Evolutionary conservation across 2,888 invertebrate genomes (phyloP), one percentile per base, ranked within the genome.

Genomic region (Pteria penguin): DNA sequence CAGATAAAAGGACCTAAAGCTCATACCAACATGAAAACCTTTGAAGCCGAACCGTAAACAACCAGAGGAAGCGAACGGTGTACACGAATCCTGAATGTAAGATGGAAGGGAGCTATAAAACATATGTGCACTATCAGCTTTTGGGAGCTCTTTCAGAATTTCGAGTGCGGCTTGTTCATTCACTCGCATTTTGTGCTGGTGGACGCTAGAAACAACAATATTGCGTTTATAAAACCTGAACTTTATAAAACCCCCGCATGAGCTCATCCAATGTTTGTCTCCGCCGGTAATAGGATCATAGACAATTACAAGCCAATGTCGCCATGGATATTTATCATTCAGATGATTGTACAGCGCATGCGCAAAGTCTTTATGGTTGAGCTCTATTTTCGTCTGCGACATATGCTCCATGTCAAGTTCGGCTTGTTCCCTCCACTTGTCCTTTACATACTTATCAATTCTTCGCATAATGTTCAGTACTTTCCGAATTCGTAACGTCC

Each of bases 181-280:
- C 5, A 68, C 27, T 8, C 14, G 57, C 26, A 57, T 55, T n/a
- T 68, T 68, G 33, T 57, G 55, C 18, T 68, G 32, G 24, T 68
- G 57, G 1, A 68, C 68, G 22, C 68, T 68, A 11, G 68, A 55
- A n/a, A 68, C 33, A 3, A 68, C 57, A 22, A 68, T 57, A 26
- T 68, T 68, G 14, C 68, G 55, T 2, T 52, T 57, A 32, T 55
- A 57, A 32, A 32, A 57, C 24, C 55, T 8, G 24, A 68, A 68
- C 31, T 57, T 33, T 4, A 57, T 68, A 22, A 57, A 68, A 11
- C 68, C 68, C 1, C 68, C 68, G 33, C 68, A 68, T 0, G 57
- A 24, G 32, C 68, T 68, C 68, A 68, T 68, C 68, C 68, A 68
- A 24, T 68, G 68, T 5, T 55, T 68, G 11, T 68, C 32, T 29